phyloP scores from a whole-genome alignment of 1,140 invertebrate species.

The Aphelinus atriplicis region DNA sequence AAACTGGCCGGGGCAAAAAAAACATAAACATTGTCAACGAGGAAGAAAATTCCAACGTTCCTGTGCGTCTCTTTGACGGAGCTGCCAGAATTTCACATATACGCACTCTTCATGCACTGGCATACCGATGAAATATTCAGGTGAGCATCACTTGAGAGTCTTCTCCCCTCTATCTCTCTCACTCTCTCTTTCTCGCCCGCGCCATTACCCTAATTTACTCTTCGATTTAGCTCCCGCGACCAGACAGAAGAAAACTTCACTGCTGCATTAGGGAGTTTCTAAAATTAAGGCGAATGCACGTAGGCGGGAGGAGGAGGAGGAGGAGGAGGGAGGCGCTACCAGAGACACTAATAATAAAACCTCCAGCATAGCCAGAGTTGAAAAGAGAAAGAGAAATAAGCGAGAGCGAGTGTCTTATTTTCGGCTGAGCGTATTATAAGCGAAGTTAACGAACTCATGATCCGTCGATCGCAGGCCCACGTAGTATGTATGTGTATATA shows the following conservation, averaged over 20 bases:
- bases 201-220: constrained; percentile 31
- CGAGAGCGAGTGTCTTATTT: constrained; percentile 22
- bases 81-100: not conserved
- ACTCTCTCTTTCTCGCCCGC: not conserved
- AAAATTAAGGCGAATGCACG: constrained; percentile 31
- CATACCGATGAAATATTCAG: constrained; percentile 4
- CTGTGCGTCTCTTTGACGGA: not conserved
- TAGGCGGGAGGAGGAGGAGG: not conserved
- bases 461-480: not conserved
- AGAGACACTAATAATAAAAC: constrained; percentile 29
- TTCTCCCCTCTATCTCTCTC: not conserved
- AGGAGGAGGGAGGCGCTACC: not conserved
- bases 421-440: constrained; percentile 5
- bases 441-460: constrained; percentile 28
- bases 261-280: not conserved
- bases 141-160: not conserved
- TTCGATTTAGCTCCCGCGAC: not conserved
- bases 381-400: constrained; percentile 3
- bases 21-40: constrained; percentile 7
- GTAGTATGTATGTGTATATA: too few species aligned
- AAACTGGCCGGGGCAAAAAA: too few species aligned
- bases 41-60: not conserved
- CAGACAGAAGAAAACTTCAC: too few species aligned
- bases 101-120: not conserved
- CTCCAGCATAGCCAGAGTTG: constrained; percentile 5